A percentile compares a stretch with the other conserved stretches of the same genome.
phyloP scores from a whole-genome alignment of 2,888 invertebrate genomes.

The Synergus itoensis region DNA sequence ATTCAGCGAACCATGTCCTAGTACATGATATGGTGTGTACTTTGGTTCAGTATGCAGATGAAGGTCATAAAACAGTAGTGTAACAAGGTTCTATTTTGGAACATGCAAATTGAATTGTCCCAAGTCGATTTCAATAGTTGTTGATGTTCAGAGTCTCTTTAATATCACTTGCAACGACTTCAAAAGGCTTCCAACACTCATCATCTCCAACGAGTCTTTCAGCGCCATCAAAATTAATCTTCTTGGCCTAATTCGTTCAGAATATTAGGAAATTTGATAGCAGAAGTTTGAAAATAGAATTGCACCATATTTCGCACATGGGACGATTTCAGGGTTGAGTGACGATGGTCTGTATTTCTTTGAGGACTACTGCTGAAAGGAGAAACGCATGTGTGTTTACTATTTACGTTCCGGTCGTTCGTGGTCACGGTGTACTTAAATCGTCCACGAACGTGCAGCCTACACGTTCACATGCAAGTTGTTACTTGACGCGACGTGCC shows the following conservation, averaged over 20 bases:
- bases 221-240: too few relatives aligned
- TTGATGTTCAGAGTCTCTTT: too few relatives aligned
- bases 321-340: constrained; percentile 33
- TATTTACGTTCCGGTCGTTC: not conserved
- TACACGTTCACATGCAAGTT: constrained; percentile 20
- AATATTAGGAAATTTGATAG: not conserved
- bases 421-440: constrained; percentile 7
- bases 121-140: too few relatives aligned
- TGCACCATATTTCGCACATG: not conserved
- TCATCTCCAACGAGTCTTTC: not conserved
- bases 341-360: not conserved
- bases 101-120: too few relatives aligned
- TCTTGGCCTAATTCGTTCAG: not conserved
- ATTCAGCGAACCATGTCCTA: constrained; percentile 28
- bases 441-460: constrained; percentile 10
- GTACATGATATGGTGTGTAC: not conserved
- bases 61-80: not conserved
- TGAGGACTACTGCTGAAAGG: not conserved
- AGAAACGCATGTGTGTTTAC: constrained; percentile 15
- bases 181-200: too few relatives aligned
- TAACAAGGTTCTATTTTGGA: not conserved
- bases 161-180: too few relatives aligned
- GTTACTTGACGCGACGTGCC: constrained; percentile 21
- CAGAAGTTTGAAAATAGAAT: not conserved
- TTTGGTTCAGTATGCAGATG: not conserved